Base-by-base conservation (phyloP, 2,797 vertebrate genomes). In the Anguilla obscura region DNA sequence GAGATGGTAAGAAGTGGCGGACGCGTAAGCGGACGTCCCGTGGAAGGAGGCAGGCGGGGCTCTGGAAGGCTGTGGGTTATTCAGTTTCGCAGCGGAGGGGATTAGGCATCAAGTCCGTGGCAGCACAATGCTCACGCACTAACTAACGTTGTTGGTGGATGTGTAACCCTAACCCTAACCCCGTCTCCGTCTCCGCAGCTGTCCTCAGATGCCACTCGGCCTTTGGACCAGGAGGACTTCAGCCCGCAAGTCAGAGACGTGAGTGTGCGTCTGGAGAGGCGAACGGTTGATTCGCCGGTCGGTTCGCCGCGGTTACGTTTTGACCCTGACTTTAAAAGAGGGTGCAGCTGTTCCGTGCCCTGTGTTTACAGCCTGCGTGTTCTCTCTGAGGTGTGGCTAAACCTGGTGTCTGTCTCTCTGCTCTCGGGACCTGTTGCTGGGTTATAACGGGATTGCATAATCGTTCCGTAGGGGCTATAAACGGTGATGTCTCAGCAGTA, bases 231-330 rank as follows among this genome's bases (percentile, higher is more conserved):
- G 56, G 97, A 99, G 84, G 94, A 95, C 33, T 99, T 98, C 91
- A 97, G 97, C 87, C 92, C 98, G 2, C 97, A 98, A 95, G 97
- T 99, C 90, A 93, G 96, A 96, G 97, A 97, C 88, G 98, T 99
- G 94, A 97, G 98, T 97, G 79, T 8, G 85, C 30, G 14, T 33
- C 27, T 71, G 7, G 27, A 4, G 30, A 76, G 36, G 33, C 36
- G 3, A 36, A 40, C 36, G 71, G 14, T 33, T 71, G 30, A 27
- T 7, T 48, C 76, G 0, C 18, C 40, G 5, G 33, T 40, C 48
- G 7, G 24, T 80, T 33, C 48, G 16, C 33, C 48, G 76, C 40
- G 14, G 40, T 80, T 21, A 21, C 14, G 36, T 36, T 12, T 76
- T 76, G 10, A 27, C 69, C 69, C 27, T 71, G 27, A 71, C 7